phyloP scores from a whole-genome alignment of 2,113 vertebrate genomes.

The Semicossyphus pulcher region DNA sequence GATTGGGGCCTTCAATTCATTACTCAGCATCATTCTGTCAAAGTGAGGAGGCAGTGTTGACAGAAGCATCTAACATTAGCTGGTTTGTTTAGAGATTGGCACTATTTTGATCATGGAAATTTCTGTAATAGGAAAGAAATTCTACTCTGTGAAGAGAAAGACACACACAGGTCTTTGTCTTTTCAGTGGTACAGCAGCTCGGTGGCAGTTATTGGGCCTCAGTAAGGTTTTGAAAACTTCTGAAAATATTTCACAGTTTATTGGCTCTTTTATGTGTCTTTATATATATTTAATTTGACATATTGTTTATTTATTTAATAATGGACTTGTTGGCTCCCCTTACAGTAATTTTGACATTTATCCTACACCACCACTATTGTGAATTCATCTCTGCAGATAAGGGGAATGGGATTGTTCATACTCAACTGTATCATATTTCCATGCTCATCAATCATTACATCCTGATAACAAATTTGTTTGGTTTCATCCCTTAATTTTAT shows the following conservation, averaged over 20 bases:
- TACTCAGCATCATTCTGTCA: not conserved
- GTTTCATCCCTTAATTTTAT: conserved; percentile 3
- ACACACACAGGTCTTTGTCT: not conserved
- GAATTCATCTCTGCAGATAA: too few relatives aligned
- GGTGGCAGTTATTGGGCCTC: too few relatives aligned
- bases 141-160: too few relatives aligned
- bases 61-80: not conserved
- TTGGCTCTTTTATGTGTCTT: not conserved
- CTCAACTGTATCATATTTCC: not conserved
- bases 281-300: not conserved
- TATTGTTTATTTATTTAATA: not conserved
- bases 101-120: too few relatives aligned
- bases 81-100: too few relatives aligned
- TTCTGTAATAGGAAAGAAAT: too few relatives aligned
- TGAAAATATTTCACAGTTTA: not conserved
- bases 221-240: too few relatives aligned
- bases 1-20: not conserved
- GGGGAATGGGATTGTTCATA: not conserved
- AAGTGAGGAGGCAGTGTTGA: not conserved
- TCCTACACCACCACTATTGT: not conserved
- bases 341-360: not conserved
- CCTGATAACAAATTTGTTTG: not conserved
- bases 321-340: not conserved
- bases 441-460: not conserved
- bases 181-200: too few relatives aligned